These are phyloP conservation scores for Dendrocopos noguchii DNA, from an alignment of 2,113 vertebrate genomes.

Conservation along the genomic window DNA sequence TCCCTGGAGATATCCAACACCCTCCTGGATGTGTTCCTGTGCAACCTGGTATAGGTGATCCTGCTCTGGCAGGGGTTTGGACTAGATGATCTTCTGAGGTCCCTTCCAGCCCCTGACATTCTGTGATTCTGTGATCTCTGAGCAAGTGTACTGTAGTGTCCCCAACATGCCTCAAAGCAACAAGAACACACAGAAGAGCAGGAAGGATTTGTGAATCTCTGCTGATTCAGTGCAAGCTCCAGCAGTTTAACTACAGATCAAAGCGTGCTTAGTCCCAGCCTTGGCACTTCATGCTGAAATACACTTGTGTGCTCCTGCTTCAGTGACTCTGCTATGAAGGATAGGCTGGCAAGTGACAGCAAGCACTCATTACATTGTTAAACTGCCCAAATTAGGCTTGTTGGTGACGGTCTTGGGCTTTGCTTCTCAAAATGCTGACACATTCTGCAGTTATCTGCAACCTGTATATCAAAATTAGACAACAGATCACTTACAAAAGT, in stretches of 20 bases:
- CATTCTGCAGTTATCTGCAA: background rate
- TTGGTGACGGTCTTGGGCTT: background rate
- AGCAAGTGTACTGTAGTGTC: background rate
- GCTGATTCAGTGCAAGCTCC: background rate
- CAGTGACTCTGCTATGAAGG: background rate
- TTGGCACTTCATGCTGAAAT: background rate
- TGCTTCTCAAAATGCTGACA: background rate
- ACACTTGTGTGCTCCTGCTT: accelerated
- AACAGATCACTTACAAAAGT: background rate
- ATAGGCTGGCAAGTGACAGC: background rate
- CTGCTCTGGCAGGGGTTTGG: too few relatives aligned
- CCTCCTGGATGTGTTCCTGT: too few relatives aligned
- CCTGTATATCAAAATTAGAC: background rate
- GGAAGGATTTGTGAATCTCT: background rate
- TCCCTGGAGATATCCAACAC: too few relatives aligned
- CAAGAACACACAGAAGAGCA: background rate
- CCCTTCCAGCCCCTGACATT: too few relatives aligned
- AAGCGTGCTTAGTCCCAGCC: background rate
- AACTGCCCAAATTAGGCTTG: background rate
- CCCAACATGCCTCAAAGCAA: background rate
- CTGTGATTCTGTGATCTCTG: too few relatives aligned
- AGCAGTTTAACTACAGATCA: background rate
- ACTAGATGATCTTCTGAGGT: too few relatives aligned
- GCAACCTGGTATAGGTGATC: too few relatives aligned
- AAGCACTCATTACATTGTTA: background rate